phyloP scores from a whole-genome alignment of 2,888 invertebrate species.

The Drosophila anomalipes region DNA sequence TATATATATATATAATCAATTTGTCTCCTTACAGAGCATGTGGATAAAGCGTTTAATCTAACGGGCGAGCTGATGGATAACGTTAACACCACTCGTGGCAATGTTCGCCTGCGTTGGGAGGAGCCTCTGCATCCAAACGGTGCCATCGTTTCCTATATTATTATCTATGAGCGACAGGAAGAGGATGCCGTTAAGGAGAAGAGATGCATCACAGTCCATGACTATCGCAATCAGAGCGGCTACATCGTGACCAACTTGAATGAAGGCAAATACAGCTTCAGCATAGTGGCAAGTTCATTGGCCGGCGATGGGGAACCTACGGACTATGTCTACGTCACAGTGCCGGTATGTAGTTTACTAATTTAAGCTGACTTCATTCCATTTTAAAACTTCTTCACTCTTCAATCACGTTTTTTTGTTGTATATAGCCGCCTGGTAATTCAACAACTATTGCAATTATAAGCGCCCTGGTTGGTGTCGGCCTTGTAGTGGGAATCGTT shows the following conservation, averaged over 20 bases:
- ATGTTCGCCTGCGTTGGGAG: constrained; percentile 91
- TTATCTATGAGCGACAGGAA: constrained; percentile 88
- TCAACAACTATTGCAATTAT: not conserved
- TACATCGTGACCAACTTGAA: constrained; percentile 85
- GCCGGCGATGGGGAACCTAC: constrained; percentile 90
- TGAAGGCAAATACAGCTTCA: constrained; percentile 93
- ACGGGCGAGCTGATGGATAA: constrained; percentile 80
- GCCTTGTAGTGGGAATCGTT: constrained; percentile 30
- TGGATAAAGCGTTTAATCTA: constrained; percentile 88
- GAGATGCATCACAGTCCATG: constrained; percentile 89
- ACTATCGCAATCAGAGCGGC: constrained; percentile 86
- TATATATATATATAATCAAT: not conserved
- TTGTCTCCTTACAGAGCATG: constrained; percentile 86
- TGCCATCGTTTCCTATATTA: constrained; percentile 92
- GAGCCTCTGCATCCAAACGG: constrained; percentile 95
- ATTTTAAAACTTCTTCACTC: not conserved
- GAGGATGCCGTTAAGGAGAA: constrained; percentile 89
- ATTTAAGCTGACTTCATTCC: not conserved
- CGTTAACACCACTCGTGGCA: constrained; percentile 86
- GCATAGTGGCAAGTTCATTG: constrained; percentile 91
- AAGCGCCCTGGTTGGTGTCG: constrained; percentile 23
- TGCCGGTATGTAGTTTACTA: constrained; percentile 86
- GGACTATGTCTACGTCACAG: constrained; percentile 87
- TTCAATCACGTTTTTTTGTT: not conserved
- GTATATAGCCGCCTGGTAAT: constrained; percentile 58